phyloP scores from a whole-genome alignment of 2,797 vertebrate species.

The Hapalemur alaotrensis region DNA sequence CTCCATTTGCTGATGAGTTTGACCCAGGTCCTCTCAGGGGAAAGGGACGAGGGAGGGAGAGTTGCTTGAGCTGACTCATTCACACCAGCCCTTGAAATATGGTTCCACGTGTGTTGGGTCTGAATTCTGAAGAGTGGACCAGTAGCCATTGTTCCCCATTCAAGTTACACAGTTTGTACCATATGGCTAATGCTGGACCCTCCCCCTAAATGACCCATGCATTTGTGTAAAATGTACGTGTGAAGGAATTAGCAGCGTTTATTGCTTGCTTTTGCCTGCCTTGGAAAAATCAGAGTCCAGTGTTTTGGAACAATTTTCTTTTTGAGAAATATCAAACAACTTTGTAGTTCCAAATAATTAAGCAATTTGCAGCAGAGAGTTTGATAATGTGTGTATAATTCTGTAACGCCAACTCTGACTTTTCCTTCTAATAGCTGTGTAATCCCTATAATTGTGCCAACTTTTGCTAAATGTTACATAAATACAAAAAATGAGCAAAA shows the following conservation, averaged over 20 bases:
- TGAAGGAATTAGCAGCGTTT: conserved; percentile 44
- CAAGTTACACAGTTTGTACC: background rate
- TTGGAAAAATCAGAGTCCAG: conserved; percentile 11
- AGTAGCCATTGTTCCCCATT: background rate
- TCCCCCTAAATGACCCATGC: background rate
- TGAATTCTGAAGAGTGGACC: background rate
- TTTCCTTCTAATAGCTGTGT: background rate
- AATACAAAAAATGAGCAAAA: background rate
- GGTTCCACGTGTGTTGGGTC: background rate
- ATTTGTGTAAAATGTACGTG: conserved; percentile 13
- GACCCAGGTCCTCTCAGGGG: background rate
- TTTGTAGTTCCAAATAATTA: background rate
- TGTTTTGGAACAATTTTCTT: background rate
- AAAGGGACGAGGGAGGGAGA: background rate
- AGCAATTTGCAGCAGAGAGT: background rate
- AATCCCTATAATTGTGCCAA: background rate
- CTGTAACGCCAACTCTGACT: background rate
- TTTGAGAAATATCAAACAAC: background rate
- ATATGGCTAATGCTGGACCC: background rate
- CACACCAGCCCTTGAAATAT: background rate
- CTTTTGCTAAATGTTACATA: background rate
- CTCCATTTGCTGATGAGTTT: conserved; percentile 44
- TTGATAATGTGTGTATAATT: background rate
- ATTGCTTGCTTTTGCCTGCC: conserved; percentile 18
- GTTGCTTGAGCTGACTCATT: background rate